Base-by-base conservation (phyloP, 2,888 invertebrate species). In the Achlya flavicornis region DNA sequence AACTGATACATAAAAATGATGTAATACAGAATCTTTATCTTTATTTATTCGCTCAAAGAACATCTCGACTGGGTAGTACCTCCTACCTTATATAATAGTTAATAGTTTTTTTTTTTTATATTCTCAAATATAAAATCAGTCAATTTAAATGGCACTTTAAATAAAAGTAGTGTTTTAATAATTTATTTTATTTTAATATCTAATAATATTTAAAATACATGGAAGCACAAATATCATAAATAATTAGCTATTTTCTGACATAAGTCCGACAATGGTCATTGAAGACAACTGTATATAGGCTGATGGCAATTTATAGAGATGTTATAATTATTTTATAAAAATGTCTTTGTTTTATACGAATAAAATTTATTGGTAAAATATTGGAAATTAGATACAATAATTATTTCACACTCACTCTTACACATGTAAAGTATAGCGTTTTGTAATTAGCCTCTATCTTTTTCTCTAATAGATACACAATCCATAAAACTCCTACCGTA, bases 161-260 rank as follows among this genome's bases (percentile, higher is more conserved):
- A 48, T 19, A 53, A 53, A 16, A 53, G 16, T 53, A 19, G 10
- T 19, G 5, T 53, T 4, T 46, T 53, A 5, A 6, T 19, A 53
- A 7, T 53, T 19, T 10, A 59, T n/a, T 33, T 35, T 38, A 16
- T 69, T 59, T 35, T 59, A 35, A 11, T 59, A 11, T 41, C 16
- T 60, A 41, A 6, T 35, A 35, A 35, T 35, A 35, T 41, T 60
- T 26, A 75, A 72, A 74, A 73, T 76, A 75, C 69, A 77, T 79
- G 79, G 74, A 79, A 76, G 76, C 80, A 74, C 76, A 73, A 67
- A 76, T 64, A 75, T 73, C 72, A 67, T 71, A 67, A 62, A 69
- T 67, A 69, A 73, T 69, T 69, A 64, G 32, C 63, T 19, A 8
- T 59, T 59, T 16, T 19, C 0, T 11, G 3, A 41, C n/a, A 26